Conservation (phyloP, 2,888 invertebrate genomes). For the Chaitophorus viminalis region DNA sequence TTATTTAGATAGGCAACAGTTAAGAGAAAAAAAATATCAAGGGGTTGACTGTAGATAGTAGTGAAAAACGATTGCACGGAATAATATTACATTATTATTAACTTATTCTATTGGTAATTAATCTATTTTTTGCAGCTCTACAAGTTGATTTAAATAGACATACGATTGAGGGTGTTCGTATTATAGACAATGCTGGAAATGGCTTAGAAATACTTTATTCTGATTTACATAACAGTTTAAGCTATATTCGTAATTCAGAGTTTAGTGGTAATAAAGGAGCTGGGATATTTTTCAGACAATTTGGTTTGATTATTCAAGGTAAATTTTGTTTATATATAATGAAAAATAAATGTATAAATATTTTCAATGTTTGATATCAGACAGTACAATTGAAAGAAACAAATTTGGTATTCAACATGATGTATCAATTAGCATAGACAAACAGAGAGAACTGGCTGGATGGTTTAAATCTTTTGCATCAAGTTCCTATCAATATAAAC, state of each 20-base stretch:
- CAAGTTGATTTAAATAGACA: slow-evolving; percentile 88
- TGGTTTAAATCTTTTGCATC: slow-evolving; percentile 78
- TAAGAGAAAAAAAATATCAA: no score
- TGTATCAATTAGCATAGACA: slow-evolving; percentile 82
- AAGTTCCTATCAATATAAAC: slow-evolving; percentile 71
- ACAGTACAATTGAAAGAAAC: slow-evolving; percentile 85
- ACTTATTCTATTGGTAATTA: not conserved
- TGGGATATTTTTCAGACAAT: slow-evolving; percentile 88
- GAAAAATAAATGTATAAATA: not conserved
- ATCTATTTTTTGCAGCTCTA: slow-evolving; percentile 71
- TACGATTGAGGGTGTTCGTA: slow-evolving; percentile 81
- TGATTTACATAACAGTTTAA: slow-evolving; percentile 89
- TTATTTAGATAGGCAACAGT: no score
- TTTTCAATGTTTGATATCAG: slow-evolving; percentile 66
- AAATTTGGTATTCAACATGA: slow-evolving; percentile 90
- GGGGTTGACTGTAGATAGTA: no score
- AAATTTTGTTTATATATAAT: slow-evolving; percentile 52
- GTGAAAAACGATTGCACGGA: no score
- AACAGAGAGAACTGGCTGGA: slow-evolving; percentile 91
- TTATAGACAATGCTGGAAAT: slow-evolving; percentile 88
- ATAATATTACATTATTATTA: not conserved
- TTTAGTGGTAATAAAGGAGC: slow-evolving; percentile 86
- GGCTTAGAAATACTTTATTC: slow-evolving; percentile 94
- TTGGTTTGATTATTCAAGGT: slow-evolving; percentile 80
- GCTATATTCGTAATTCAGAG: slow-evolving; percentile 84